Percentiles rank a stretch among this genome's conserved stretches.
Evolutionary conservation across 1,140 invertebrate genomes (phyloP).

Genomic region (Asobara japonica): DNA sequence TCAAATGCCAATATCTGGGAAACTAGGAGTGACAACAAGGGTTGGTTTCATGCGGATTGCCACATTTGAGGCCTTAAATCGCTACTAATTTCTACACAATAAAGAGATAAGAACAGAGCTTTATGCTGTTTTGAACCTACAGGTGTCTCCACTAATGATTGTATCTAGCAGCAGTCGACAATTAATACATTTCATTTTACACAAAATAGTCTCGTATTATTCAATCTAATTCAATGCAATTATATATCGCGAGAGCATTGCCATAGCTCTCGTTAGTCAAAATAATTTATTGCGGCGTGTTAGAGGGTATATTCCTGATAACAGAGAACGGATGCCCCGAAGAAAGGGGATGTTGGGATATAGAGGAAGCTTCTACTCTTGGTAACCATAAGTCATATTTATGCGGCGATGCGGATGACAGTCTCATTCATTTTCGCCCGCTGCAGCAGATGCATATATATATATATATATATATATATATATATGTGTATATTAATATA

Average conservation of each 20-base stretch:
- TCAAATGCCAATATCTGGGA: too few relatives aligned
- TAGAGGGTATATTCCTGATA: conserved; percentile 18
- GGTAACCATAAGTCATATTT: conserved; percentile 35
- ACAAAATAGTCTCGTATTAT: background rate
- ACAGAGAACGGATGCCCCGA: conserved; percentile 5
- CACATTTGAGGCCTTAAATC: too few relatives aligned
- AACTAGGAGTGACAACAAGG: too few relatives aligned
- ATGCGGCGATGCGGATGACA: conserved; percentile 29
- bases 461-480: background rate
- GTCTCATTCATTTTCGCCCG: conserved; percentile 29
- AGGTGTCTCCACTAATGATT: background rate
- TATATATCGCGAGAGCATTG: background rate
- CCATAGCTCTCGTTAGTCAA: conserved; percentile 2
- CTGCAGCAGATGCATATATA: background rate
- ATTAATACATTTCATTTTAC: background rate
- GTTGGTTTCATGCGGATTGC: too few relatives aligned
- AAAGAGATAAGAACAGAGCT: too few relatives aligned
- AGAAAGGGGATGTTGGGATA: conserved; percentile 14
- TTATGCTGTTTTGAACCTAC: too few relatives aligned
- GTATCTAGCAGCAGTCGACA: background rate
- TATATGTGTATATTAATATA: background rate
- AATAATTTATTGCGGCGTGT: conserved; percentile 13
- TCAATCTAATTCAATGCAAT: conserved; percentile 12
- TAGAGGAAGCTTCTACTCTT: conserved; percentile 24
- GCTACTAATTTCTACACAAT: too few relatives aligned